Evolutionary conservation across 2,113 vertebrate species (phyloP), one percentile per base, ranked within the genome.

Genomic region (Mirza zaza): DNA sequence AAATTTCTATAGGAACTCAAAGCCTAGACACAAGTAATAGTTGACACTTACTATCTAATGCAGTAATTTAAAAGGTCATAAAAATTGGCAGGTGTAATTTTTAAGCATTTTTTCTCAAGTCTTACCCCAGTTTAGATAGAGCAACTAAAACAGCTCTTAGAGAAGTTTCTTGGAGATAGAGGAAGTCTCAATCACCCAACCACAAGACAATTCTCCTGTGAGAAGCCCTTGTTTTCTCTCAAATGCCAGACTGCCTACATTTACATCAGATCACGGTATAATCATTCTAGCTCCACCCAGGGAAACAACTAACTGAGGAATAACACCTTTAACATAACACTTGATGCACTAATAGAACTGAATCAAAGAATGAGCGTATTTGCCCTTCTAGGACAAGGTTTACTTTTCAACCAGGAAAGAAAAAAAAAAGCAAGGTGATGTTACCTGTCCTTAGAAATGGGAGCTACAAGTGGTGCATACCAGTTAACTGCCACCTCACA

Each of bases 371-470:
- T 17, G 61, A 86, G 77, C 73, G 50, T n/a, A 89, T 91, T 42
- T 95, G 86, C 89, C 94, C 70, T 81, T 82, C 81, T 93, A 93
- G 70, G 80, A 87, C 39, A 55, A 95, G 92, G 92, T 76, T 93
- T 95, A 97, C 79, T 96, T 95, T 97, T 91, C 90, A 94, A 96
- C 82, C 93, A 96, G 75, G 50, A 93, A 96, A 96, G 94, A 59
- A 89, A 87, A 45, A 45, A 63, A 92, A 92, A 90, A 96, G 70
- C 89, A 97, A 97, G 95, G 87, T 59, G 27, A 90, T 95, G 92
- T 98, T 99, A 99, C 99, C 99, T 99, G 99, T 99, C 99, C 97
- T 99, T 99, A 98, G 99, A 99, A 98, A 99, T 99, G 73, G 99
- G 99, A 94, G 99, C 99, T 98, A 99, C 98, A 96, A 99, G 98